A percentile compares a stretch with the other conserved stretches of the same genome.
Evolutionary conservation across 64 coral and sea anemone species (phyloP).

Genomic region (Stichodactyla mertensii): DNA sequence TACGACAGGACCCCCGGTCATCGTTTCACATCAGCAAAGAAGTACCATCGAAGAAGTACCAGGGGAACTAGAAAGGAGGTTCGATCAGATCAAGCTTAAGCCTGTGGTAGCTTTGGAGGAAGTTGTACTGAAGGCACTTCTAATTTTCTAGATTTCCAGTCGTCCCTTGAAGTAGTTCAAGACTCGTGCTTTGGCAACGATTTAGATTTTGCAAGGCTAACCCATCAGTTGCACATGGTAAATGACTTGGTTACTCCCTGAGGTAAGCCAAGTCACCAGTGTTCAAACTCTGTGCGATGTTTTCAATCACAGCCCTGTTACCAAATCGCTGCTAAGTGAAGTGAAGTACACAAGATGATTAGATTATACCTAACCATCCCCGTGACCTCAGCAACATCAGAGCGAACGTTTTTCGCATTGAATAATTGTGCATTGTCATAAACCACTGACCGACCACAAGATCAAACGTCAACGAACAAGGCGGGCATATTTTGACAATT

Average conservation of each 20-base stretch:
- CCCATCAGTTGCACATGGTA: constrained; percentile 28
- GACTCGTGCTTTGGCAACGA: constrained; percentile 27
- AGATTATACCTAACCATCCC: constrained; percentile 17
- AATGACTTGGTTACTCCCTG: constrained; percentile 23
- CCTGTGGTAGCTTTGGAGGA: constrained; percentile 22
- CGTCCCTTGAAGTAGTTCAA: constrained; percentile 5
- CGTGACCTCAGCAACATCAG: too few relatives aligned
- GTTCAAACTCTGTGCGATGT: constrained; percentile 31
- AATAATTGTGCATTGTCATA: too few relatives aligned
- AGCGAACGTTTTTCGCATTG: too few relatives aligned
- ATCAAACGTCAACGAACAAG: too few relatives aligned
- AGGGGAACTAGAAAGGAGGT: constrained; percentile 14
- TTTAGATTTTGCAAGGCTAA: constrained; percentile 17
- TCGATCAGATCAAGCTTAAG: constrained; percentile 38
- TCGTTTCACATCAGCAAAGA: background rate
- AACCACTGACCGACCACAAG: too few relatives aligned
- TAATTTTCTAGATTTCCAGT: constrained; percentile 13
- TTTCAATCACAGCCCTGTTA: constrained; percentile 31
- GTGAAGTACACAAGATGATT: constrained; percentile 27
- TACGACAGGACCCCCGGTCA: constrained; percentile 8
- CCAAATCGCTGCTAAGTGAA: constrained; percentile 15
- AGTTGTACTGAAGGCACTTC: constrained; percentile 20
- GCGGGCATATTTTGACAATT: too few relatives aligned
- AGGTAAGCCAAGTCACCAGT: constrained; percentile 30
- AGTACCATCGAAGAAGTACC: constrained; percentile 12